A percentile compares a stretch with the other conserved stretches of the same genome.
Conservation (phyloP, 2,797 vertebrate genomes). For the Danionella dracula region DNA sequence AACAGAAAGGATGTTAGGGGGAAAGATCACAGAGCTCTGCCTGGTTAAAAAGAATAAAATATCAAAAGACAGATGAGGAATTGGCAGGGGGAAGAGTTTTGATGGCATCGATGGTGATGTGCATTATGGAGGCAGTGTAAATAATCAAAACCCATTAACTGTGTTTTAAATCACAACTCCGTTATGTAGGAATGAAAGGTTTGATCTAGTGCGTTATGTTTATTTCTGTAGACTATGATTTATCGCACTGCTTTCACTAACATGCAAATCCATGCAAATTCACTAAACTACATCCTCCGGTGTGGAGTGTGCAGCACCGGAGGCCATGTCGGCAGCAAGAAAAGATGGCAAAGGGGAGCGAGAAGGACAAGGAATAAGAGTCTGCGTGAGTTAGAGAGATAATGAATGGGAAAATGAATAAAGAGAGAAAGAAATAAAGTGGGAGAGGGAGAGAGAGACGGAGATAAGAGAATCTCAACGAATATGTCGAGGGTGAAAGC, state of each 20-base stretch:
- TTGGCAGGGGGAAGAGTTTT: neutral
- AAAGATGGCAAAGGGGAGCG: neutral
- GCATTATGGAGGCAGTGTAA: constrained; percentile 11
- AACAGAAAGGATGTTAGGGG: neutral
- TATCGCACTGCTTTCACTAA: constrained; percentile 15
- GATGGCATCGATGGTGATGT: neutral
- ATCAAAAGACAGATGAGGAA: constrained; percentile 11
- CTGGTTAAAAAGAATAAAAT: constrained; percentile 22
- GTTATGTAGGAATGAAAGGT: constrained; percentile 19
- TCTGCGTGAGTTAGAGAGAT: constrained; percentile 8
- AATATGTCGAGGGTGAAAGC: neutral
- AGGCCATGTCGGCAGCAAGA: neutral
- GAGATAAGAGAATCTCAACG: neutral
- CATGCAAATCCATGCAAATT: constrained; percentile 43
- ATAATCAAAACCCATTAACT: constrained; percentile 29
- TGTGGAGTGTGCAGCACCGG: neutral
- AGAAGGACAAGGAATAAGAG: constrained; percentile 4
- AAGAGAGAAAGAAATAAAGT: neutral
- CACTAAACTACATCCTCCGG: neutral
- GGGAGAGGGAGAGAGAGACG: neutral
- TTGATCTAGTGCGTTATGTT: constrained; percentile 28
- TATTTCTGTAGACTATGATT: constrained; percentile 29
- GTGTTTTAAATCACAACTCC: constrained; percentile 35
- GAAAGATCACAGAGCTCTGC: neutral
- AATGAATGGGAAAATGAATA: neutral